Conservation (phyloP, 2,797 vertebrate genomes). For the Lithobates pipiens region DNA sequence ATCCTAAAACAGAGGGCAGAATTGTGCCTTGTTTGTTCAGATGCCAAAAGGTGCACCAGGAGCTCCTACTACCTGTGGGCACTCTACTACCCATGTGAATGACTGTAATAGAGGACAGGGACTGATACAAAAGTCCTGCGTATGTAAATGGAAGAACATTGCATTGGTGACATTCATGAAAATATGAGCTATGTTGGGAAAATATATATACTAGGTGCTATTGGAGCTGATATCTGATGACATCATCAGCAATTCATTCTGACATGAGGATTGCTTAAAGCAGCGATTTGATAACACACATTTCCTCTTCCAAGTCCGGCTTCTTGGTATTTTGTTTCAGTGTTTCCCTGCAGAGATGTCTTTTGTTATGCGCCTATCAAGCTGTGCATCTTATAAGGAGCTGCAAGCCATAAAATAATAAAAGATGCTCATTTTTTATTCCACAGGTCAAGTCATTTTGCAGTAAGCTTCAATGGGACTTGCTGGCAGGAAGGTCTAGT, state of each 20-base stretch:
- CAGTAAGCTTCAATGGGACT: slow-evolving; percentile 52
- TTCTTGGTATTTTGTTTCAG: slow-evolving; percentile 38
- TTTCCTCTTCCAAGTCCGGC: not conserved
- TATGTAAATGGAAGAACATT: no score
- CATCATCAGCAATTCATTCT: not conserved
- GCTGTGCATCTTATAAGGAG: slow-evolving; percentile 52
- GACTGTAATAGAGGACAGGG: no score
- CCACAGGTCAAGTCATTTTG: slow-evolving; percentile 48
- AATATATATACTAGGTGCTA: no score
- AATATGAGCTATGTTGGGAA: no score
- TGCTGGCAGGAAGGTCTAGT: slow-evolving; percentile 26
- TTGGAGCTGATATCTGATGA: not conserved
- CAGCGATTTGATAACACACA: not conserved
- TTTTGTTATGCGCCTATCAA: slow-evolving; percentile 49
- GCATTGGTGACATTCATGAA: no score
- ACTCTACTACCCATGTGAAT: no score
- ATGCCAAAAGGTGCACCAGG: no score
- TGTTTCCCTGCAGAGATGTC: slow-evolving; percentile 30
- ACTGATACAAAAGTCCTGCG: no score
- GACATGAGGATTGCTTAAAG: not conserved
- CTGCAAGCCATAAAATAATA: slow-evolving; percentile 53
- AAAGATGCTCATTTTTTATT: slow-evolving; percentile 53
- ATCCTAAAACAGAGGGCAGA: no score
- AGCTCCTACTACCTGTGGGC: no score
- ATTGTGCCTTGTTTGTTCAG: no score